Evolutionary conservation across 2,797 vertebrate genomes (phyloP).

Genomic region (Coregonus sp.): DNA sequence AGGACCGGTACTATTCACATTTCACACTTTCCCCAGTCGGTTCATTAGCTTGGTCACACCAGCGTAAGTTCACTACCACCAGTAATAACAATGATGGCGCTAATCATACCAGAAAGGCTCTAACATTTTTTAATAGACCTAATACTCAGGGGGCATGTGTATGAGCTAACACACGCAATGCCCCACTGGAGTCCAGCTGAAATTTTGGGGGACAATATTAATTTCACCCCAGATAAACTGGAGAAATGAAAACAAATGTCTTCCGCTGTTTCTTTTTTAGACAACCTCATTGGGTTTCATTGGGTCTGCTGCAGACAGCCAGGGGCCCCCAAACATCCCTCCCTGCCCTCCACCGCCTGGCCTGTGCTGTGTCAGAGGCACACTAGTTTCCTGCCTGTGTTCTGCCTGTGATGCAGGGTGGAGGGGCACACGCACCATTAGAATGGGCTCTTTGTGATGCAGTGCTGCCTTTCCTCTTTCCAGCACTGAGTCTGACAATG

Average conservation of each 20-base stretch:
- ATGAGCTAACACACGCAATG: background rate
- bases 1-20: background rate
- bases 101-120: background rate
- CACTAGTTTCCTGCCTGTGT: conserved; percentile 33
- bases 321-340: conserved; percentile 46
- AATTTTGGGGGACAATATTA: conserved; percentile 23
- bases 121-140: conserved; percentile 46
- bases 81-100: conserved; percentile 34
- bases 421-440: conserved; percentile 16
- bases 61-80: conserved; percentile 14
- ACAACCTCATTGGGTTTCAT: conserved; percentile 68
- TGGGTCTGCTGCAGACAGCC: conserved; percentile 47
- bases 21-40: background rate
- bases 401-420: conserved; percentile 16
- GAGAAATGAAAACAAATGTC: conserved; percentile 19
- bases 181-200: background rate
- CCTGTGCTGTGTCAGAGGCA: conserved; percentile 15
- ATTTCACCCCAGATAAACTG: conserved; percentile 56
- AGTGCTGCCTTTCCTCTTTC: conserved; percentile 39
- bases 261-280: conserved; percentile 77
- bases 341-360: background rate
- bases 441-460: conserved; percentile 59
- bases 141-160: conserved; percentile 22
- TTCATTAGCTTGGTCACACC: background rate
- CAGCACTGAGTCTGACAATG: conserved; percentile 54